phyloP scores from a whole-genome alignment of 2,888 invertebrate species.

The Parapristionchus giblindavisi region DNA sequence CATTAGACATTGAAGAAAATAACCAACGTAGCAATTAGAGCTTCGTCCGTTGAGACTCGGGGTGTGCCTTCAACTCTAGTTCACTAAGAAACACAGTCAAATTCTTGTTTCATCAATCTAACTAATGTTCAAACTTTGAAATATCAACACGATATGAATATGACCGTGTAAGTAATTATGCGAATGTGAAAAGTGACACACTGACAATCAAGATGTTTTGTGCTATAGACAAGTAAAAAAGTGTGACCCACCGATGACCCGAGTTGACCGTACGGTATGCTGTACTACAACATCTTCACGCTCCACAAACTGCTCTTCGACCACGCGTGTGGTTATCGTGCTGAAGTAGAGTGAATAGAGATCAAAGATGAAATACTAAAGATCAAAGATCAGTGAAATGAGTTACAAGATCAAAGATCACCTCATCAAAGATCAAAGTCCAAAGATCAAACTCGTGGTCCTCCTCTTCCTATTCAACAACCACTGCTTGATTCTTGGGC shows the following conservation, averaged over 20 bases:
- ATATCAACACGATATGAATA: not conserved
- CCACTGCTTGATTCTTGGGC: not conserved
- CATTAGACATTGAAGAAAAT: no score
- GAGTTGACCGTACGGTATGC: conserved; percentile 13
- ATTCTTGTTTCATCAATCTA: not conserved
- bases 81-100: not conserved
- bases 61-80: not conserved
- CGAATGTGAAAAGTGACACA: no score
- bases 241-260: conserved; percentile 10
- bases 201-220: no score
- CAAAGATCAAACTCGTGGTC: not conserved
- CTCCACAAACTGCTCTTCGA: conserved; percentile 27
- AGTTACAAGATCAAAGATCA: not conserved
- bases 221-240: no score
- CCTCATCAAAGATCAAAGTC: not conserved
- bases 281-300: not conserved
- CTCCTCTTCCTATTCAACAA: not conserved
- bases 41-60: no score
- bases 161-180: not conserved
- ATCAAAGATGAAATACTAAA: no score
- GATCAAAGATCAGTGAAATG: not conserved
- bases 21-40: no score
- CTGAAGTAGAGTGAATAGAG: no score
- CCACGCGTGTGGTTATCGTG: not conserved
- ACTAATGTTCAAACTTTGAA: not conserved